phyloP scores from a whole-genome alignment of 2,113 vertebrate genomes.

The Chinchilla lanigera region DNA sequence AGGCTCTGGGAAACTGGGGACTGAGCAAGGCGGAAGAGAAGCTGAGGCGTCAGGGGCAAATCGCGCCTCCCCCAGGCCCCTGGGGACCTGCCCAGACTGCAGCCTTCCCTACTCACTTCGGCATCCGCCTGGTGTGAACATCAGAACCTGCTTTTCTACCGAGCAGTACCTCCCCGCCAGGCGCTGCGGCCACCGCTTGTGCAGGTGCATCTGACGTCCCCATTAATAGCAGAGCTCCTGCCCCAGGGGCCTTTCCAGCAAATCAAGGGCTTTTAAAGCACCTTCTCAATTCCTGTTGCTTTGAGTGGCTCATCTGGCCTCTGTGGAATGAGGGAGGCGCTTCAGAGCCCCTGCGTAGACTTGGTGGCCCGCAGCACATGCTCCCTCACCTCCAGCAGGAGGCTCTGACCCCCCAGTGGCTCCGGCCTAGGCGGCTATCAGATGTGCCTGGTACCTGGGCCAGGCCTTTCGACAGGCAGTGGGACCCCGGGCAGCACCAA shows the following conservation, averaged over 20 bases:
- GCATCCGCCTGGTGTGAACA: background rate
- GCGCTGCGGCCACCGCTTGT: background rate
- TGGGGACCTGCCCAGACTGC: background rate
- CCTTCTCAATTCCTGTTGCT: background rate
- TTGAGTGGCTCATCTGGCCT: background rate
- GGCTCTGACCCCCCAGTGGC: background rate
- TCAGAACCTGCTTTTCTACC: background rate
- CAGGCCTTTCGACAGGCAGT: background rate
- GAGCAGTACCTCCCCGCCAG: too few species aligned
- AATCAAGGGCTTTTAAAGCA: background rate
- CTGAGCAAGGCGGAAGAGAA: background rate
- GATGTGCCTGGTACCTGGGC: background rate
- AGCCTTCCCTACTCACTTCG: background rate
- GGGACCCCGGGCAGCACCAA: background rate
- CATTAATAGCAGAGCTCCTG: background rate
- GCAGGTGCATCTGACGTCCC: background rate
- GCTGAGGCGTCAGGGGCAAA: background rate
- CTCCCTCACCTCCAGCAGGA: background rate
- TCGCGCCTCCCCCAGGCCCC: background rate
- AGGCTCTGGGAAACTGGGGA: background rate
- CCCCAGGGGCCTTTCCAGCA: background rate
- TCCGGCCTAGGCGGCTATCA: background rate
- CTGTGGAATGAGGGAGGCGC: background rate
- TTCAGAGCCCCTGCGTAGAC: background rate
- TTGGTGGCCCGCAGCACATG: background rate